These are phyloP conservation scores for Anarsia innoxiella DNA, from an alignment of 2,888 invertebrate genomes.

Conservation along the genomic window DNA sequence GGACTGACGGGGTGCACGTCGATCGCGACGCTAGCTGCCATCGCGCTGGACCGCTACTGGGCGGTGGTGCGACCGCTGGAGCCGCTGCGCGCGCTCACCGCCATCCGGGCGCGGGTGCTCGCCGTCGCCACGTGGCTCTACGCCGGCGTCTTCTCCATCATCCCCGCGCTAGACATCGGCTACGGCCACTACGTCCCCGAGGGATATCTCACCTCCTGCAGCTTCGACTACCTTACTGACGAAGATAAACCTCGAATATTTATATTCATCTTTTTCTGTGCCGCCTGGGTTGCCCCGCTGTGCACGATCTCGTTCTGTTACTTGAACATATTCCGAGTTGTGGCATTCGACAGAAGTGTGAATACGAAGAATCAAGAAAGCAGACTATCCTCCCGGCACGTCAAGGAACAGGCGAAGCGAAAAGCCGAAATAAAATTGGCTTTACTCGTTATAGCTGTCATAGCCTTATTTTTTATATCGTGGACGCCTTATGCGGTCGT, in stretches of 20 bases:
- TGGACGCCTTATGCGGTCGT: slow-evolving; percentile 90
- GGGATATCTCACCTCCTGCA: slow-evolving; percentile 88
- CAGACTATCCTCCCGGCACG: slow-evolving; percentile 70
- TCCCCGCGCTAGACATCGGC: slow-evolving; percentile 82
- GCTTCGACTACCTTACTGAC: slow-evolving; percentile 88
- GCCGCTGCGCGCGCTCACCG: slow-evolving; percentile 77
- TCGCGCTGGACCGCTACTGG: slow-evolving; percentile 87
- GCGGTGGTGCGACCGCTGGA: slow-evolving; percentile 87
- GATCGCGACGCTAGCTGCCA: slow-evolving; percentile 86
- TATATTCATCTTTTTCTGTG: slow-evolving; percentile 83
- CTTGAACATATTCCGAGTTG: slow-evolving; percentile 79
- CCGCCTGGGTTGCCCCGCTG: slow-evolving; percentile 85
- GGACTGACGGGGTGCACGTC: slow-evolving; percentile 88
- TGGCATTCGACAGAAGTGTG: slow-evolving; percentile 69
- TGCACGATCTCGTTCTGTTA: slow-evolving; percentile 83
- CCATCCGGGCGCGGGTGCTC: slow-evolving; percentile 76
- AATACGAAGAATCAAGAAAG: slow-evolving; percentile 60
- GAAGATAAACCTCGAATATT: slow-evolving; percentile 77
- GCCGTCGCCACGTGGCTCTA: slow-evolving; percentile 83
- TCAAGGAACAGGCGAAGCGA: slow-evolving; percentile 77
- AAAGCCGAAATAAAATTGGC: slow-evolving; percentile 84
- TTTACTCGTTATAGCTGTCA: slow-evolving; percentile 79
- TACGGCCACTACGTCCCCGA: slow-evolving; percentile 87
- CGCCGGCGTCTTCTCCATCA: slow-evolving; percentile 79
- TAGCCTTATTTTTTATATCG: slow-evolving; percentile 83